Evolutionary conservation across 2,113 vertebrate species (phyloP).

Genomic region (Porphyrio hochstetteri): DNA sequence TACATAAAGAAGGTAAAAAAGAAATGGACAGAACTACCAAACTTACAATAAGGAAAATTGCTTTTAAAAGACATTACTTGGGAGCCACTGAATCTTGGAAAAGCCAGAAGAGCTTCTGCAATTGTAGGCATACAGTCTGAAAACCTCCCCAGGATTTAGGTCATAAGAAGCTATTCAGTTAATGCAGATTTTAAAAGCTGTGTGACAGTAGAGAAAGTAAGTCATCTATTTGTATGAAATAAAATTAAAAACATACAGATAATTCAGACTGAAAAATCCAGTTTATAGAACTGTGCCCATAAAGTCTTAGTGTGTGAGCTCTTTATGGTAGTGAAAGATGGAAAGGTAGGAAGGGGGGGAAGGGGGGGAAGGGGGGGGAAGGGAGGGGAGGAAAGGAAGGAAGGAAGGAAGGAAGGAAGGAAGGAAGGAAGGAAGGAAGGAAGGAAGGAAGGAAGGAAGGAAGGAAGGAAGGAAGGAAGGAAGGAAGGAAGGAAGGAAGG

Average conservation of each 20-base stretch:
- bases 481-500: not conserved
- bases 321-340: not conserved
- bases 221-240: not conserved
- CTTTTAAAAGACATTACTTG: not conserved
- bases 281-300: not conserved
- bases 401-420: too few species aligned
- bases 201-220: not conserved
- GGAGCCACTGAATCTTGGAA: not conserved
- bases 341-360: too few species aligned
- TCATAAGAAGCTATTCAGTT: not conserved
- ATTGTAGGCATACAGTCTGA: not conserved
- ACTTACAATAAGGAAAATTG: not conserved
- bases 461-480: too few species aligned
- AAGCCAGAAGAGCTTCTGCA: not conserved
- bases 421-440: rapidly evolving
- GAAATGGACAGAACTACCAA: not conserved
- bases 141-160: not conserved
- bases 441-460: not conserved
- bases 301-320: not conserved
- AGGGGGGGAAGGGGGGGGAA: too few species aligned
- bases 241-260: not conserved
- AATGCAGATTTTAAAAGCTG: not conserved
- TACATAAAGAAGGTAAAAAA: not conserved
- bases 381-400: too few species aligned
- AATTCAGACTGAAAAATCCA: not conserved